These are phyloP conservation scores for Staurois parvus DNA, from an alignment of 2,797 vertebrate species.

Conservation along the genomic window DNA sequence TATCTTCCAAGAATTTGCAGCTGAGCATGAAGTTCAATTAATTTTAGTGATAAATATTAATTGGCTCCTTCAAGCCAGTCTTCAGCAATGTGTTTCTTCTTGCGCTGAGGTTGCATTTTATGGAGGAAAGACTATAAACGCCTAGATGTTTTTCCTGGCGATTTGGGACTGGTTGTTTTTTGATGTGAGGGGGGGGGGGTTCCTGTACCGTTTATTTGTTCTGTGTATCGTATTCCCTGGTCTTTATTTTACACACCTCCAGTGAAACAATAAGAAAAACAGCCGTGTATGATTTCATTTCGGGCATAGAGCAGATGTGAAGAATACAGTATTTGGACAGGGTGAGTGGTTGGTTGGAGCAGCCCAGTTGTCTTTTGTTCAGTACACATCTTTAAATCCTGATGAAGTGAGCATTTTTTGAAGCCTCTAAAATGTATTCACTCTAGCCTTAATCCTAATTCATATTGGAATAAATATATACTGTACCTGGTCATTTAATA, in stretches of 20 bases:
- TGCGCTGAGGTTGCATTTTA: conserved; percentile 36
- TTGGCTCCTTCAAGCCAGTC: conserved; percentile 24
- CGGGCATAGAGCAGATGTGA: not conserved
- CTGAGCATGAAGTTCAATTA: conserved; percentile 32
- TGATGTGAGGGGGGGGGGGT: no score
- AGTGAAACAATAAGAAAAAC: no score
- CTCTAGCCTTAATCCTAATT: no score
- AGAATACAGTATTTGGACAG: no score
- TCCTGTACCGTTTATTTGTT: not conserved
- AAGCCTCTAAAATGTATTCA: no score
- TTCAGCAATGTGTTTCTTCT: not conserved
- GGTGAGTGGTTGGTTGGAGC: no score
- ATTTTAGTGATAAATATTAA: conserved; percentile 52
- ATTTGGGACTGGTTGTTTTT: conserved; percentile 6
- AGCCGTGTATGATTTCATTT: not conserved
- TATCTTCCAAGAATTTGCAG: conserved; percentile 14
- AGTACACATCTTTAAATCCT: no score
- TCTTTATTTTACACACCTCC: not conserved
- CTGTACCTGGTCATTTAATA: no score
- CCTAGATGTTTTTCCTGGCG: not conserved
- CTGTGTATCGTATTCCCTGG: not conserved
- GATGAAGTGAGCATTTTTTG: no score
- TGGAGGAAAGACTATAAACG: not conserved
- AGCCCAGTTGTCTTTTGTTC: no score
- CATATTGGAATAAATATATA: no score